Base-by-base conservation (phyloP, 2,113 vertebrate genomes). In the Boulengeromyrus knoepffleri region DNA sequence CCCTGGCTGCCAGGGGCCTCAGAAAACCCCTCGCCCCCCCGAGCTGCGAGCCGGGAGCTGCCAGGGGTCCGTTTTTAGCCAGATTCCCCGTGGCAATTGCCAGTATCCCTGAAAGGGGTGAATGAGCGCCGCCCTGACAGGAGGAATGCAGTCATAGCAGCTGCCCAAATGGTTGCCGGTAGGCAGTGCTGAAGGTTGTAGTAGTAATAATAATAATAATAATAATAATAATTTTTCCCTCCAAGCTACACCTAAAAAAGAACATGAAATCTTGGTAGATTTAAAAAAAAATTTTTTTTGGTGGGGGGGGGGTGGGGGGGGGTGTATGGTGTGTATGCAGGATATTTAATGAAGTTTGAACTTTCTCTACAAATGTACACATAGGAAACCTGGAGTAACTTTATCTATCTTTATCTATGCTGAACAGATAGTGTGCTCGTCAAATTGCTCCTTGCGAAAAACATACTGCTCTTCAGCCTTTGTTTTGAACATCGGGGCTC, bases 161-260 rank as follows among this genome's bases (percentile, higher is more conserved):
- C 15, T 7, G 13, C 36, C 4, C 0, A 80, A 80, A 8, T 5
- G 1, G 36, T 42, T 17, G 74, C 95, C 95, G 95, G 94, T 93
- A 94, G 94, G 93, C 93, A 90, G 94, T 94, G 95, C 95, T 95
- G 96, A 96, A 94, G 90, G 92, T 93, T 45, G 24, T 42, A 70
- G 0, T 12, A 13, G 1, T 21, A 66, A 4, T 70, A 13, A 9
- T 58, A 24, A 0, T 21, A 66, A 4, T 70, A 13, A 9, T 58
- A 24, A 0, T 70, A 70, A n/a, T n/a, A 58, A 0, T 58, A 8
- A 5, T 10, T 1, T 66, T 66, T 13, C 2, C 24, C 8, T 27
- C n/a, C 19, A 27, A 12, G n/a, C 24, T 62, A 10, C 3, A 24
- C 24, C 8, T 58, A 58, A 58, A n/a, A 62, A 62, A n/a, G 21